Base-by-base conservation (phyloP, 1,140 invertebrate genomes). In the Drosophila paulistorum region DNA sequence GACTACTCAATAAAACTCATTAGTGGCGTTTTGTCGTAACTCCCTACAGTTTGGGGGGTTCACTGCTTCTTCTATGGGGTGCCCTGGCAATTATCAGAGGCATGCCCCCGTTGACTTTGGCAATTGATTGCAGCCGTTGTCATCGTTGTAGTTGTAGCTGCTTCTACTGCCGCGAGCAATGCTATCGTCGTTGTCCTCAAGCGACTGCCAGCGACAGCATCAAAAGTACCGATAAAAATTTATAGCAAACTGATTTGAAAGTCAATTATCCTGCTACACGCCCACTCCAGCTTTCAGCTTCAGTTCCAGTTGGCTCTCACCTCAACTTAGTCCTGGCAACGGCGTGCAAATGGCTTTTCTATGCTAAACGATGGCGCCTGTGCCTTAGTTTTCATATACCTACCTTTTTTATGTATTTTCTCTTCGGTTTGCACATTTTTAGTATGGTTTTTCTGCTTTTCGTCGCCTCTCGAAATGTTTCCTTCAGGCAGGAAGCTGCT, bases 171-270 rank as follows among this genome's bases (percentile, higher is more conserved):
- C 79, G 75, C 75, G 67, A 71, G 81, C 63, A 62, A 37, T 33
- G 58, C 33, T 61, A 17, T 62, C 63, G 45, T 58, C 37, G 17
- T 39, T 62, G 7, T 64, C 14, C 41, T 71, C 23, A 55, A 73
- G 45, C 39, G 55, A 70, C 81, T 81, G 81, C 62, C 83, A 83
- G 73, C 77, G 82, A 79, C 84, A 87, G 83, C 85, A 90, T 81
- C 86, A 80, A 70, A 83, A 90, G 84, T 85, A 74, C 75, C 89
- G 84, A 91, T 91, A 91, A 91, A 91, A 91, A 87, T 91, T 91
- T 91, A 91, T 90, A 85, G 84, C 90, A 91, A 91, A 91, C 89
- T 91, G 89, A 91, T 91, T 91, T 91, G 89, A 91, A 91, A 91
- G 90, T 91, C 89, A 91, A 91, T 91, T 91, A 91, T 91, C 89